These are phyloP conservation scores for Patella caerulea DNA, from an alignment of 2,888 invertebrate genomes.

Conservation along the genomic window DNA sequence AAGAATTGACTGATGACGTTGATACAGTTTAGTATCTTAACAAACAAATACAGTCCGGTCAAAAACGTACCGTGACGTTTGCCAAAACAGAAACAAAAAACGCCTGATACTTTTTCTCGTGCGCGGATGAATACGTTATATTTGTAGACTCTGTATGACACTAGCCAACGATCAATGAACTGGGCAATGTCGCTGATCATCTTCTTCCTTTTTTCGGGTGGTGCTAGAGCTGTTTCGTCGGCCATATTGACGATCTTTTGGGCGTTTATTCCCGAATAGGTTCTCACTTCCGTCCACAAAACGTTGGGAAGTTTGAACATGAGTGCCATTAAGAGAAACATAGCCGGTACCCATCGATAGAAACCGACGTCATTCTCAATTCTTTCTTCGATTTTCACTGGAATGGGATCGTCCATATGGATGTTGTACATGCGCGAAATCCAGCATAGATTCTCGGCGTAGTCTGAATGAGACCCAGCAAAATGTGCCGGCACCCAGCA, in stretches of 20 bases:
- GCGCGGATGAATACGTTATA: conserved; percentile 54
- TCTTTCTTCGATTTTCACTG: conserved; percentile 28
- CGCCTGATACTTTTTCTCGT: conserved; percentile 51
- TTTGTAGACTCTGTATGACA: conserved; percentile 38
- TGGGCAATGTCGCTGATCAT: conserved; percentile 34
- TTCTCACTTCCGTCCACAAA: conserved; percentile 39
- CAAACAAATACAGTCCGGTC: conserved; percentile 62
- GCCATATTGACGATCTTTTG: conserved; percentile 44
- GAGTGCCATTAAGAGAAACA: conserved; percentile 38
- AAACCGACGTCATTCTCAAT: conserved; percentile 40
- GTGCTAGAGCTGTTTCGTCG: conserved; percentile 31
- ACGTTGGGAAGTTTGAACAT: conserved; percentile 44
- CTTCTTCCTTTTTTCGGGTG: conserved; percentile 31
- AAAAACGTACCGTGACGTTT: conserved; percentile 65
- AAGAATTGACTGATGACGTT: conserved; percentile 68
- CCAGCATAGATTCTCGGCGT: conserved; percentile 42
- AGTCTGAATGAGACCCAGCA: conserved; percentile 36
- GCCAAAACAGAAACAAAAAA: conserved; percentile 58
- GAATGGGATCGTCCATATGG: conserved; percentile 39
- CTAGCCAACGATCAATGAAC: conserved; percentile 40
- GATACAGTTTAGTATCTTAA: conserved; percentile 61
- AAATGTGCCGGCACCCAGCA: conserved; percentile 45
- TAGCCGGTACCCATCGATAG: conserved; percentile 43
- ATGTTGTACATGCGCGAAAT: conserved; percentile 43
- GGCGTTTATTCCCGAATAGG: conserved; percentile 40